Evolutionary conservation across 2,888 invertebrate species (phyloP).

Genomic region (Caenorhabditis sp.): DNA sequence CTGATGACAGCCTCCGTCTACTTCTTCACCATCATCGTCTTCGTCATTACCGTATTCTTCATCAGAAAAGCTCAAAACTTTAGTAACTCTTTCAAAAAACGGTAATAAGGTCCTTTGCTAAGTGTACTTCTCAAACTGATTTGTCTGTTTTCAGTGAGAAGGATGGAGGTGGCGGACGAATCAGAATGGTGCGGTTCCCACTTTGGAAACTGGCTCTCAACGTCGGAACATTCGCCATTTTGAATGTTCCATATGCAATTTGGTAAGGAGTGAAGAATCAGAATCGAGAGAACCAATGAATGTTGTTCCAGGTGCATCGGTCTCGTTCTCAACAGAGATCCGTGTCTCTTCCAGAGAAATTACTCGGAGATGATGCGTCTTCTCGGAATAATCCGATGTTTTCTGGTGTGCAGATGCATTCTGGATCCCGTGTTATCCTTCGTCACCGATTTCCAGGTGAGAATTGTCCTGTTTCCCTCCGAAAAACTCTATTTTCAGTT

Average conservation of each 20-base stretch:
- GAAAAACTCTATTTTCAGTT: constrained; percentile 51
- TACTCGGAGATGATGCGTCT: constrained; percentile 75
- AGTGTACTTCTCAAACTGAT: background rate
- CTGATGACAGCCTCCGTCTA: constrained; percentile 71
- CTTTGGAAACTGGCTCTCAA: constrained; percentile 81
- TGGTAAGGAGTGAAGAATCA: too few relatives aligned
- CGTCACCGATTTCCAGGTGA: constrained; percentile 79
- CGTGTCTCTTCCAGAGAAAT: constrained; percentile 77
- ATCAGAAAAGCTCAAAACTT: constrained; percentile 73
- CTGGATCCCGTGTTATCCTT: constrained; percentile 79
- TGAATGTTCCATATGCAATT: constrained; percentile 78
- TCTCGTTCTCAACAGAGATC: constrained; percentile 67
- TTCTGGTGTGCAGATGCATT: constrained; percentile 75
- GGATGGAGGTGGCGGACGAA: constrained; percentile 58
- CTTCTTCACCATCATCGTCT: constrained; percentile 75
- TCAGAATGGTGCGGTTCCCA: constrained; percentile 75
- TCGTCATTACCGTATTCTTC: constrained; percentile 74
- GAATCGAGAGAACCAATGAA: background rate
- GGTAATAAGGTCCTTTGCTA: constrained; percentile 16
- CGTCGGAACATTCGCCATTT: constrained; percentile 79
- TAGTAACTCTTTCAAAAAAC: constrained; percentile 73
- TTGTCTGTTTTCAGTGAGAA: constrained; percentile 38
- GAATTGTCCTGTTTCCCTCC: background rate
- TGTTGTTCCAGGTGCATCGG: constrained; percentile 76
- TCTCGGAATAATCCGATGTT: constrained; percentile 67